Evolutionary conservation across 1,140 invertebrate species (phyloP), one percentile per base, ranked within the genome.

Genomic region (Mya arenaria): DNA sequence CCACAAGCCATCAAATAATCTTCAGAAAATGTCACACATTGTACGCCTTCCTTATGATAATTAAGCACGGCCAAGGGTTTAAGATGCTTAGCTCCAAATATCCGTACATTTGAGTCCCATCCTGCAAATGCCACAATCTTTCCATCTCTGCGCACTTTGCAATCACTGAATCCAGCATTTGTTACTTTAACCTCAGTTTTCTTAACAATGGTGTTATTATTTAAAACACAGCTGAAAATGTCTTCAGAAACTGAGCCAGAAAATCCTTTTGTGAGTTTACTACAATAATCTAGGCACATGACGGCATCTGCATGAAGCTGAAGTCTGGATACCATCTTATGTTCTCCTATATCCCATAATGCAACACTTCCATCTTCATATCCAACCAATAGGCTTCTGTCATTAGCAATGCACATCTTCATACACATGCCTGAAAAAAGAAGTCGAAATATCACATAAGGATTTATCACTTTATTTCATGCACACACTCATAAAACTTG

Each of bases 51-150:
- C 62, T 81, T 86, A 74, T 93, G 92, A 68, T 88, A 90, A 41
- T 94, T 95, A 17, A 97, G 92, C 79, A 97, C 95, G 10, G 95
- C 96, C 63, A 97, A 89, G 3, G 95, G 94, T 62, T 95, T 94
- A 13, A 97, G 90, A 73, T 94, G 96, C 89, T 96, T 96, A 95
- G 95, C 96, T 5, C 96, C 96, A 91, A 95, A 97, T 83, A 97
- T 94, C 87, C 96, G 93, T 55, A 97, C 93, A 63, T 95, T 94
- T 4, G 95, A 95, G 89, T 97, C 96, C 95, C 96, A 97, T 28
- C 96, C 95, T 41, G 95, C 96, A 30, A 94, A 93, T 28, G 95
- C 95, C 88, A 97, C 95, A 6, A 97, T 95, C 91, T 96, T 96
- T 15, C 95, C 94, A 93, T 97, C 96, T 0, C 92, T 87, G 73